Evolutionary conservation across 2,113 vertebrate genomes (phyloP).

Genomic region (Poeciliopsis turrubarensis): DNA sequence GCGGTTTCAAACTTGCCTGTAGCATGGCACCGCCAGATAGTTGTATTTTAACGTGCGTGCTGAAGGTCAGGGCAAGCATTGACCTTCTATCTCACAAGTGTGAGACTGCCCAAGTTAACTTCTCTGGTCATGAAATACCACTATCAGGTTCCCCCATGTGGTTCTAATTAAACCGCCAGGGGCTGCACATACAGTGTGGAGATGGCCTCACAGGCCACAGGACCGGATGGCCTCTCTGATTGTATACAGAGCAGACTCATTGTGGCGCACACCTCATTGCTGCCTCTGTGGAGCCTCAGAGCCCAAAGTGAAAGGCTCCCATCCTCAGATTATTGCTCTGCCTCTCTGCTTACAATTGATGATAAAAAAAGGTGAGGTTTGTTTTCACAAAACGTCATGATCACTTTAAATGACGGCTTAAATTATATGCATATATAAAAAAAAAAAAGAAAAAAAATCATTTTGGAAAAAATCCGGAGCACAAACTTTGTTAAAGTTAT

Average conservation of each 20-base stretch:
- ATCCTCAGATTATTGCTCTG: conserved; percentile 29
- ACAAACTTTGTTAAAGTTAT: conserved; percentile 19
- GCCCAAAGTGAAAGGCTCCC: conserved; percentile 10
- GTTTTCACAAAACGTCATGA: not conserved
- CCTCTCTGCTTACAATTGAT: conserved; percentile 11
- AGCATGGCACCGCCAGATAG: not conserved
- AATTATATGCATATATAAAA: not conserved
- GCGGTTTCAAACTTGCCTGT: not conserved
- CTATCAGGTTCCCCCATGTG: conserved; percentile 75
- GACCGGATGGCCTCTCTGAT: conserved; percentile 25
- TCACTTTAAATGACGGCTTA: not conserved
- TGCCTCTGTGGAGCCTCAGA: conserved; percentile 22
- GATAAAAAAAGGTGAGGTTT: conserved; percentile 16
- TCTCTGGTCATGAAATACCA: conserved; percentile 38
- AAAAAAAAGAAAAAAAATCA: not conserved
- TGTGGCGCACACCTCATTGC: conserved; percentile 49
- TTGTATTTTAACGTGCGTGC: conserved; percentile 3
- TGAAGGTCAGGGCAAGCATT: conserved; percentile 28
- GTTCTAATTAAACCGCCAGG: conserved; percentile 71
- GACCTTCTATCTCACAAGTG: conserved; percentile 55
- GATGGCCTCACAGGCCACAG: conserved; percentile 58
- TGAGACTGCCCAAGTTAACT: conserved; percentile 53
- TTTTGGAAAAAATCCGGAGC: not conserved
- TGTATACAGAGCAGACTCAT: conserved; percentile 39
- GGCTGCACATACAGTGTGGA: conserved; percentile 62